These are phyloP conservation scores for Brassicogethes aeneus DNA, from an alignment of 2,888 invertebrate genomes.

Conservation along the genomic window DNA sequence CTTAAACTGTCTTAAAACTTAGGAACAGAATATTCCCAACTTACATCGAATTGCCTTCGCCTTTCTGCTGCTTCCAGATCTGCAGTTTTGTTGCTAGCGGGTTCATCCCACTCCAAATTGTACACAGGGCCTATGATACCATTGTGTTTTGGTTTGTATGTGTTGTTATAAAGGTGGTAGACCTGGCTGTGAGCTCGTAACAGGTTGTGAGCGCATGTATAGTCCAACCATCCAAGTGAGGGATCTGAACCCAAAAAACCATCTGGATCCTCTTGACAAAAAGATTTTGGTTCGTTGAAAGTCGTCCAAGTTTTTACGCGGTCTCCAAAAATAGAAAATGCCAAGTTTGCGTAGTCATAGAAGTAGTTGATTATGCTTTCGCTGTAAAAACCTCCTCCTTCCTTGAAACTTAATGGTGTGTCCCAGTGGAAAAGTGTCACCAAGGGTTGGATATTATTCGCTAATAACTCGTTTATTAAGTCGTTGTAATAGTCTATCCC, in stretches of 20 bases:
- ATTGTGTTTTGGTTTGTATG: constrained; percentile 40
- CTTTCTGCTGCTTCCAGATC: constrained; percentile 50
- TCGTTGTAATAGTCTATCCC: constrained; percentile 68
- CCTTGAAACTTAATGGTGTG: constrained; percentile 17
- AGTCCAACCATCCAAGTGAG: constrained; percentile 48
- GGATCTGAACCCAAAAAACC: constrained; percentile 46
- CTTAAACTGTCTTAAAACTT: too few relatives aligned
- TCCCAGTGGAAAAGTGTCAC: constrained; percentile 24
- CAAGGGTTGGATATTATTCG: constrained; percentile 36
- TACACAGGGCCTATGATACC: constrained; percentile 33
- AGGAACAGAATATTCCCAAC: constrained; percentile 14
- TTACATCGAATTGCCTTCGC: constrained; percentile 47
- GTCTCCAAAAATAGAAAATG: constrained; percentile 46
- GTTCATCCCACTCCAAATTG: constrained; percentile 53
- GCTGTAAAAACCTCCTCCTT: constrained; percentile 4
- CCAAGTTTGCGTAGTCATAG: constrained; percentile 45
- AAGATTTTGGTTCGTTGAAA: constrained; percentile 46
- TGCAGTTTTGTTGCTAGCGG: constrained; percentile 43
- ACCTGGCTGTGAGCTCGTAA: constrained; percentile 58
- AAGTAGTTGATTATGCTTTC: constrained; percentile 24
- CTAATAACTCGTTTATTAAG: constrained; percentile 59
- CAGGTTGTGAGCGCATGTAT: constrained; percentile 53
- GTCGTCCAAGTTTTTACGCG: constrained; percentile 55
- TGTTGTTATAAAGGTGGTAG: constrained; percentile 51
- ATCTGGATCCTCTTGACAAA: constrained; percentile 38